Conservation (phyloP, 2,888 invertebrate species). For the Acleris laterana region DNA sequence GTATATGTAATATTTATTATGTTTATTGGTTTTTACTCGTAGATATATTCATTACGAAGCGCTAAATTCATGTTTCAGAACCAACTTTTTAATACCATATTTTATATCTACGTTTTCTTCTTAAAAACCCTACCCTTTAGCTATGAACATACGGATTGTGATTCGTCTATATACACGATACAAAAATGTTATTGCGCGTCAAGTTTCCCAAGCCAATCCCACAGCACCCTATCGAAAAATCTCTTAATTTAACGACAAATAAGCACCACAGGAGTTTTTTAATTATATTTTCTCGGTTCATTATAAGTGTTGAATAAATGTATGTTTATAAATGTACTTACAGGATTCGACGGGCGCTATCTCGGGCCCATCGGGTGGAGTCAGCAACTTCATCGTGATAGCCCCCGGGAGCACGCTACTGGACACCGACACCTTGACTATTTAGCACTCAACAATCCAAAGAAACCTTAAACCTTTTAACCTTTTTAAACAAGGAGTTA, state of each 20-base stretch:
- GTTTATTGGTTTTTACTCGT: no score
- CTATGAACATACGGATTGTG: background rate
- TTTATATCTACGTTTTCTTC: no score
- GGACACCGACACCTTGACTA: conserved; percentile 75
- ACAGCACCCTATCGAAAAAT: background rate
- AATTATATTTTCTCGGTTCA: no score
- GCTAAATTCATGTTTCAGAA: no score
- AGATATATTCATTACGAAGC: no score
- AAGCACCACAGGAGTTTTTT: no score
- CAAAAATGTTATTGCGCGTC: conserved; percentile 31
- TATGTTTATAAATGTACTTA: conserved; percentile 54
- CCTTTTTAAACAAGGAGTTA: conserved; percentile 51
- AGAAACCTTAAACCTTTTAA: no score
- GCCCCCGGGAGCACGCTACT: conserved; percentile 75
- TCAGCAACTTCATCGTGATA: conserved; percentile 81
- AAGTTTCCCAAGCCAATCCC: conserved; percentile 7
- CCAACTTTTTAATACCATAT: no score
- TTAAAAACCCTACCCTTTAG: no score
- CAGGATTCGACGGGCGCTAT: conserved; percentile 83
- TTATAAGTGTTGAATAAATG: conserved; percentile 7
- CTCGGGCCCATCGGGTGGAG: conserved; percentile 82
- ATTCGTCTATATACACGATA: background rate
- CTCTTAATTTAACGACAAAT: background rate
- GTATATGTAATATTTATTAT: no score
- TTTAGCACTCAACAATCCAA: conserved; percentile 56